phyloP scores from a whole-genome alignment of 2,113 vertebrate genomes.

The Oryzias melastigma region DNA sequence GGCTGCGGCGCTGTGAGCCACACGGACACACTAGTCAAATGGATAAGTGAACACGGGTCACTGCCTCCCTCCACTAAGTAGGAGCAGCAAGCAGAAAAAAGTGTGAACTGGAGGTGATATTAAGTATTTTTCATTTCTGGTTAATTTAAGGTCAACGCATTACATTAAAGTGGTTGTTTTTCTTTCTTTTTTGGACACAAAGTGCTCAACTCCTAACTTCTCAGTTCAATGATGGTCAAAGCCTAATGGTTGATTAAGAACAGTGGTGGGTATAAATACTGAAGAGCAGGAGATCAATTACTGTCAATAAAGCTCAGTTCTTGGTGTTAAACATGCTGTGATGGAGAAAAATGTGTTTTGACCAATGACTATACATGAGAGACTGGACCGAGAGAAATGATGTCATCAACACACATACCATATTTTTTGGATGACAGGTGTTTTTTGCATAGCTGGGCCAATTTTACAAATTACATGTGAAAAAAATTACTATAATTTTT shows the following conservation, averaged over 20 bases:
- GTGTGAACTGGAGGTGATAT: conserved; percentile 34
- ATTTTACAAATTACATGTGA: too few relatives aligned
- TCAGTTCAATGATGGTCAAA: conserved; percentile 45
- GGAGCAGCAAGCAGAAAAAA: conserved; percentile 41
- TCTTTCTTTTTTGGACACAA: conserved; percentile 34
- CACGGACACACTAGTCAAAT: conserved; percentile 10
- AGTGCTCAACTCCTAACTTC: conserved; percentile 27
- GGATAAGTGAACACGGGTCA: conserved; percentile 26
- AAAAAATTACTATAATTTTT: too few relatives aligned
- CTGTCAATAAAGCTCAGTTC: conserved; percentile 28
- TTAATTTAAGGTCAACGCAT: conserved; percentile 38
- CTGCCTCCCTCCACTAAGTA: conserved; percentile 24
- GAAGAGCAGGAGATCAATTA: conserved; percentile 36
- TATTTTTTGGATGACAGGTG: too few relatives aligned
- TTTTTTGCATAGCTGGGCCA: too few relatives aligned
- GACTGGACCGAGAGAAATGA: too few relatives aligned
- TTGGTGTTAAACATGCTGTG: conserved; percentile 12
- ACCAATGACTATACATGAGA: too few relatives aligned
- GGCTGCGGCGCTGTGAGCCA: conserved; percentile 29
- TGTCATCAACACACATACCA: too few relatives aligned
- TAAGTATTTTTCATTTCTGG: conserved; percentile 13
- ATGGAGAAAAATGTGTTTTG: too few relatives aligned
- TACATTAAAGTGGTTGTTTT: conserved; percentile 11
- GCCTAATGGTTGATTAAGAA: conserved; percentile 50
- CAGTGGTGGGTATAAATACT: conserved; percentile 20